A percentile compares a stretch with the other conserved stretches of the same genome.
phyloP scores from a whole-genome alignment of 1,140 invertebrate species.

The Helicoverpa zea region DNA sequence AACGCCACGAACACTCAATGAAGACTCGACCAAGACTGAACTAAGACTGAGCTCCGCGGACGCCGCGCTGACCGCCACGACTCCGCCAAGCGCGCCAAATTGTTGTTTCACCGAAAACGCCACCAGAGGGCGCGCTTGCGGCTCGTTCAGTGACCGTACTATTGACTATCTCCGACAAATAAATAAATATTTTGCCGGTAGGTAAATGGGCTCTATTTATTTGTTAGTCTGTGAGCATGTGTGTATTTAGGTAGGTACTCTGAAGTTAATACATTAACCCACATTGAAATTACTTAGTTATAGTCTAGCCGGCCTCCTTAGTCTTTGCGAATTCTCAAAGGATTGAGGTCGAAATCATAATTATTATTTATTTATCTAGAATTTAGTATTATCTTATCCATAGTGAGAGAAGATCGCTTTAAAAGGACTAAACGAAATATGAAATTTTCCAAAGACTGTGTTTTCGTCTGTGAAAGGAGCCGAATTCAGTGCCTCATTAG shows the following conservation, averaged over 20 bases:
- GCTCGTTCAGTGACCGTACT: too few species aligned
- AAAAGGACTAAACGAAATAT: not conserved
- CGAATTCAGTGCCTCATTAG: not conserved
- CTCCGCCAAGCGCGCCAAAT: too few species aligned
- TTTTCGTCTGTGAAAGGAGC: not conserved
- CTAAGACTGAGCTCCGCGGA: too few species aligned
- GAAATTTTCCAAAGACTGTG: not conserved
- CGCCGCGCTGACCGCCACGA: too few species aligned
- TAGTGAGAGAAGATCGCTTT: too few species aligned
- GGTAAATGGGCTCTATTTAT: too few species aligned
- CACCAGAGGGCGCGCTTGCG: too few species aligned
- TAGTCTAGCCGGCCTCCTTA: not conserved
- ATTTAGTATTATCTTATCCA: not conserved
- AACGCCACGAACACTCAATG: too few species aligned
- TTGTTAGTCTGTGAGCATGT: not conserved
- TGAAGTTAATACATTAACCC: not conserved
- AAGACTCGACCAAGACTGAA: too few species aligned
- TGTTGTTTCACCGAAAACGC: too few species aligned
- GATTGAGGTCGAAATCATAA: not conserved
- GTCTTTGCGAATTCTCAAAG: not conserved
- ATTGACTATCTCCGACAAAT: too few species aligned
- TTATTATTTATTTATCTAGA: not conserved
- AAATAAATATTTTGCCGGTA: too few species aligned
- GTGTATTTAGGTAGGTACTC: not conserved
- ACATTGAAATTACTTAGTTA: not conserved